Evolutionary conservation across 2,113 vertebrate genomes (phyloP), one percentile per base, ranked within the genome.

Genomic region (Istiophorus platypterus): DNA sequence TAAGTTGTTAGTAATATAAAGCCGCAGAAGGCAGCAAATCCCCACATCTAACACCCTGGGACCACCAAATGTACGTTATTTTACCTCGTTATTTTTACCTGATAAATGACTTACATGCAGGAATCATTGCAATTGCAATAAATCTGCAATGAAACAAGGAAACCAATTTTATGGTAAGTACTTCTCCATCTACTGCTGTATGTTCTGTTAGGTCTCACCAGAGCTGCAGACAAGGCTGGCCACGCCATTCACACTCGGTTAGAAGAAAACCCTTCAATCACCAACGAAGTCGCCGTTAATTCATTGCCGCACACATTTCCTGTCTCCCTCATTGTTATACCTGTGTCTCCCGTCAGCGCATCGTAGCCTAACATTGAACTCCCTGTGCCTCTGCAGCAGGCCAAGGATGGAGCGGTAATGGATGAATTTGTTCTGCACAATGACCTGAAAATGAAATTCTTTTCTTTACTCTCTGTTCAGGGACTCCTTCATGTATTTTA

Each of bases 401-500:
- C 61, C 51, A 56, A 62, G 54, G 41, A 80, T 41, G 63, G 4
- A 31, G 37, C 12, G 72, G 76, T 5, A 78, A 78, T 5, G 15
- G 62, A 75, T 34, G 14, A 71, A 52, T 76, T 61, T 84, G 26
- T 70, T 76, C 70, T 56, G 39, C 52, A 37, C 75, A 82, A 57
- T 66, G 26, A 80, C 41, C 31, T 61, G 31, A 78, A 77, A 63
- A 70, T 74, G 10, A 22, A 34, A 34, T 72, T 72, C 10, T 31
- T 20, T 68, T 62, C 24, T 49, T 49, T 42, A 26, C 58, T 78
- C 66, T 37, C 20, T n/a, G 41, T 58, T 71, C 31, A 7, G 65
- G 12, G 37, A 24, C 29, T 82, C 31, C 39, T 59, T 57, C 24
- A 56, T 42, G 64, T 47, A 61, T 17, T 10, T 39, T 52, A n/a